Conservation (phyloP, 2,888 invertebrate genomes). For the Drosophila mulleri region DNA sequence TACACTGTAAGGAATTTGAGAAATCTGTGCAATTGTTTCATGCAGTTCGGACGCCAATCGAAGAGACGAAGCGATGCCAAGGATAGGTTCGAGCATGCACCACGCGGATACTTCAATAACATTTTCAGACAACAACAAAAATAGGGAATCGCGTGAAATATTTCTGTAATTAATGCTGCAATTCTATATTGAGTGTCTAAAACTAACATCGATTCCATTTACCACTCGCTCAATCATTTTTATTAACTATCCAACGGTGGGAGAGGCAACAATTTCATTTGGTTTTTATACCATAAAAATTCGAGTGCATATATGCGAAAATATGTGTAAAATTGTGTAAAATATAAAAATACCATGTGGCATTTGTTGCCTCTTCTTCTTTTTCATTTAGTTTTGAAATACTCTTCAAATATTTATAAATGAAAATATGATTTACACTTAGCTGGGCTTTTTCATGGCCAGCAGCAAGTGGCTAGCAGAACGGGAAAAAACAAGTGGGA, state of each 20-base stretch:
- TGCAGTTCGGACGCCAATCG: conserved; percentile 30
- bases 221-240: conserved; percentile 9
- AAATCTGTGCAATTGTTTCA: conserved; percentile 57
- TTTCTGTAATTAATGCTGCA: conserved; percentile 43
- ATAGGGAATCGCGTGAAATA: conserved; percentile 22
- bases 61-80: neutral
- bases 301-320: conserved; percentile 1
- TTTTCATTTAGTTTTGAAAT: conserved; percentile 20
- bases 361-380: neutral
- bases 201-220: conserved; percentile 3
- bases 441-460: conserved; percentile 15
- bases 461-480: conserved; percentile 3
- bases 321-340: conserved; percentile 10
- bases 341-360: conserved; percentile 21
- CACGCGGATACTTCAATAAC: neutral
- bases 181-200: neutral
- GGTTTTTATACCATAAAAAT: neutral
- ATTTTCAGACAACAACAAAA: conserved; percentile 21
- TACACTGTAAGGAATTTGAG: conserved; percentile 48
- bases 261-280: conserved; percentile 10
- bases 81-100: conserved; percentile 1
- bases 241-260: conserved; percentile 19
- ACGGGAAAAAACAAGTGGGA: neutral
- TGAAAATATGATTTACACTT: conserved; percentile 28
- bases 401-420: conserved; percentile 31